phyloP scores from a whole-genome alignment of 1,140 invertebrate species.

The Monochamus saltuarius region DNA sequence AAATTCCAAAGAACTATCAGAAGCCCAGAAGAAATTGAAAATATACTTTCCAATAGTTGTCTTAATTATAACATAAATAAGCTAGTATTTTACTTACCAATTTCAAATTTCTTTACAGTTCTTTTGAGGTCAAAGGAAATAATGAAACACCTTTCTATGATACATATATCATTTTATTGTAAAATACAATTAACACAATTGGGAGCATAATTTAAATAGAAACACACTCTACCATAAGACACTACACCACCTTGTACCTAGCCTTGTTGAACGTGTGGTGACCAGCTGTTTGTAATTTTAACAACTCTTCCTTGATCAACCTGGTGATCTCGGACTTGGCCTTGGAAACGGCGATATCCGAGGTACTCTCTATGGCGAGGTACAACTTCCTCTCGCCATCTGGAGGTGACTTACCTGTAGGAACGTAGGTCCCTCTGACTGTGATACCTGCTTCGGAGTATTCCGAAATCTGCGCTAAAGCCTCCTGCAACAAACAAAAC shows the following conservation, averaged over 20 bases:
- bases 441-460: conserved; percentile 99
- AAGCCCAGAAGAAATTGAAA: too few species aligned
- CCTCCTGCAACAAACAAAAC: conserved; percentile 63
- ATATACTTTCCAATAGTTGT: too few species aligned
- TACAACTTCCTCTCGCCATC: conserved; percentile 97
- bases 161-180: too few species aligned
- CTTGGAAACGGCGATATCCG: conserved; percentile 94
- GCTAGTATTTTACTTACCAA: too few species aligned
- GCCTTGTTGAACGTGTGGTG: conserved; percentile 88
- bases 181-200: too few species aligned
- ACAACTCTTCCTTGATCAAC: conserved; percentile 94
- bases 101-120: too few species aligned
- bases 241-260: conserved; percentile 92
- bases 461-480: conserved; percentile 96
- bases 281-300: conserved; percentile 86
- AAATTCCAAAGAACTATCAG: too few species aligned
- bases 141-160: too few species aligned
- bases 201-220: background rate
- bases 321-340: conserved; percentile 98
- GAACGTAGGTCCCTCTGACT: conserved; percentile 96
- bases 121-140: too few species aligned
- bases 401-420: conserved; percentile 81
- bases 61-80: too few species aligned
- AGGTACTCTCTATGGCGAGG: conserved; percentile 97
- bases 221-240: background rate